phyloP scores from a whole-genome alignment of 2,797 vertebrate species.

The Sebastes minor region DNA sequence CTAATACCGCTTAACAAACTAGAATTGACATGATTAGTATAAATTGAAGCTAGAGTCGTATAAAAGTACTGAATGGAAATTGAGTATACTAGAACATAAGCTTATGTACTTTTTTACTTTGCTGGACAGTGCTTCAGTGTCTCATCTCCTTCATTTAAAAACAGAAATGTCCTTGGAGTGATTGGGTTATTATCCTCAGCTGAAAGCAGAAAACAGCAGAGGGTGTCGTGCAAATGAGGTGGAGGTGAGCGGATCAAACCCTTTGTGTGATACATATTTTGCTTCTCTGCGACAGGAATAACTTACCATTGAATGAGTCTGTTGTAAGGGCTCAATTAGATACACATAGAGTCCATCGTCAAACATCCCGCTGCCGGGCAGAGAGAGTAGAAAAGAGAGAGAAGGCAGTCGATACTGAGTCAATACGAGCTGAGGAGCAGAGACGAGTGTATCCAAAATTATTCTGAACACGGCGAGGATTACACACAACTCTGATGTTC shows the following conservation, averaged over 20 bases:
- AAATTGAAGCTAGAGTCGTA: background rate
- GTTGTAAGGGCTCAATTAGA: constrained; percentile 90
- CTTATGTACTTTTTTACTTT: background rate
- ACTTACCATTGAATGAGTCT: constrained; percentile 90
- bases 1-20: background rate
- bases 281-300: constrained; percentile 19
- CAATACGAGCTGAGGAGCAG: constrained; percentile 43
- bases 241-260: background rate
- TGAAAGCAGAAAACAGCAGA: background rate
- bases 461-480: constrained; percentile 33
- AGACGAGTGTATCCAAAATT: constrained; percentile 44
- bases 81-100: background rate
- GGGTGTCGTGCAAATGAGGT: background rate
- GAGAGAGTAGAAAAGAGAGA: constrained; percentile 48
- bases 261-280: constrained; percentile 3
- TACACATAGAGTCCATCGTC: constrained; percentile 90
- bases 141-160: constrained; percentile 22
- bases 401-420: constrained; percentile 58
- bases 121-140: constrained; percentile 1
- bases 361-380: constrained; percentile 91
- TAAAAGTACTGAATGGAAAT: background rate
- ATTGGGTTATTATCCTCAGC: constrained; percentile 14
- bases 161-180: background rate
- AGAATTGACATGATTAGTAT: background rate
- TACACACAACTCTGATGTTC: constrained; percentile 32